Evolutionary conservation across 2,888 invertebrate species (phyloP).

Genomic region (Trissolcus brochymenae): DNA sequence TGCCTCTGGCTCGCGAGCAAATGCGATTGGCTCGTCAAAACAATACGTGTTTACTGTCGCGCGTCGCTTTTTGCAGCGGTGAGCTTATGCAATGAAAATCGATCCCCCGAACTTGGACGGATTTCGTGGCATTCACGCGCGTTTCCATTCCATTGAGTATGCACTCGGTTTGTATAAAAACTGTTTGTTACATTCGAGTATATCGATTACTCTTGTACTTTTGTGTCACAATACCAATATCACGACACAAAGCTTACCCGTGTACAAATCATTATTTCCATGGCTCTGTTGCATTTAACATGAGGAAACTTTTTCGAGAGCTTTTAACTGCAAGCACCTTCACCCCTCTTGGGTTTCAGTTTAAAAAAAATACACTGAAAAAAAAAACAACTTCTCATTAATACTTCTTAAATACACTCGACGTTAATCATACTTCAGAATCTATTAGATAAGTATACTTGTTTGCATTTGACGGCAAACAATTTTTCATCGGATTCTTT

Average conservation of each 20-base stretch:
- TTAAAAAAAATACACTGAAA: not conserved
- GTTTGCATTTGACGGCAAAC: no score
- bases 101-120: slow-evolving; percentile 46
- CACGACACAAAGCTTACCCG: slow-evolving; percentile 44
- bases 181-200: slow-evolving; percentile 55
- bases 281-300: slow-evolving; percentile 44
- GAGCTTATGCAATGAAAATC: slow-evolving; percentile 52
- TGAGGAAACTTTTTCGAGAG: slow-evolving; percentile 33
- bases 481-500: no score
- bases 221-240: slow-evolving; percentile 40
- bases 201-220: slow-evolving; percentile 50
- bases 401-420: slow-evolving; percentile 10
- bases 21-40: slow-evolving; percentile 48
- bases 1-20: slow-evolving; percentile 28
- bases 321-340: slow-evolving; percentile 17
- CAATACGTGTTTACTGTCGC: slow-evolving; percentile 32
- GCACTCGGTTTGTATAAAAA: slow-evolving; percentile 54
- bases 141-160: slow-evolving; percentile 57
- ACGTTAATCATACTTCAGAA: slow-evolving; percentile 21
- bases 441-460: slow-evolving; percentile 14
- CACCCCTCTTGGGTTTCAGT: not conserved
- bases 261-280: slow-evolving; percentile 53
- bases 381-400: slow-evolving; percentile 7
- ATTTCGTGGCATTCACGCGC: slow-evolving; percentile 55
- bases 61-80: slow-evolving; percentile 32